Evolutionary conservation across 2,797 vertebrate genomes (phyloP), one percentile per base, ranked within the genome.

Genomic region (Syncerus caffer): DNA sequence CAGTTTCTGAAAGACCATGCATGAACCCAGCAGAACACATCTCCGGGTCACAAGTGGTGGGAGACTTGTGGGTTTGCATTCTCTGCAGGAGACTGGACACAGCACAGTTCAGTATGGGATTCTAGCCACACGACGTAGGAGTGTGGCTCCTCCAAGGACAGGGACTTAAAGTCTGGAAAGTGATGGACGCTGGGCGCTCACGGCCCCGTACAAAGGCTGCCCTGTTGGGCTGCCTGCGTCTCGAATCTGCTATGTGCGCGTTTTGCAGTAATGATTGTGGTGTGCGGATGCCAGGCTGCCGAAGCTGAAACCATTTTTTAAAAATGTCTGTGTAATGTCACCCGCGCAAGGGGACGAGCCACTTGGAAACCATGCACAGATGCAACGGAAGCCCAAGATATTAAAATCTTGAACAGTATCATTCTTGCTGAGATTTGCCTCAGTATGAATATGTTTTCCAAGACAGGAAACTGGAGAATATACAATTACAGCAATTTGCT

Each of bases 401-500:
- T 89, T 97, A 96, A 98, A 96, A 95, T 95, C 91, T 57, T 57
- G 78, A 94, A 88, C 86, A 45, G 95, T 96, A 19, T 88, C 91
- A 1, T 98, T 92, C 89, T 97, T 89, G 51, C 80, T 60, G 95
- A 91, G 89, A 93, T 90, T 57, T 74, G 85, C 92, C 89, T 71
- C 62, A 13, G 42, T 93, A 53, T 84, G 94, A 78, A n/a, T 89
- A 14, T 95, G 92, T 95, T 97, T 97, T 94, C 95, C 3, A 86
- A 97, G 96, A 67, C 89, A 86, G 95, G 91, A 95, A 94, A 96
- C 93, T 90, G n/a, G 95, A 74, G 96, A 89, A 96, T 80, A 78
- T 85, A 94, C 86, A 97, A 93, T 97, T 92, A 97, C 1, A 96
- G 90, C 95, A 93, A 97, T 97, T 97, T 97, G 93, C 90, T 97